phyloP scores from a whole-genome alignment of 2,113 vertebrate genomes.

The Plectropomus leopardus region DNA sequence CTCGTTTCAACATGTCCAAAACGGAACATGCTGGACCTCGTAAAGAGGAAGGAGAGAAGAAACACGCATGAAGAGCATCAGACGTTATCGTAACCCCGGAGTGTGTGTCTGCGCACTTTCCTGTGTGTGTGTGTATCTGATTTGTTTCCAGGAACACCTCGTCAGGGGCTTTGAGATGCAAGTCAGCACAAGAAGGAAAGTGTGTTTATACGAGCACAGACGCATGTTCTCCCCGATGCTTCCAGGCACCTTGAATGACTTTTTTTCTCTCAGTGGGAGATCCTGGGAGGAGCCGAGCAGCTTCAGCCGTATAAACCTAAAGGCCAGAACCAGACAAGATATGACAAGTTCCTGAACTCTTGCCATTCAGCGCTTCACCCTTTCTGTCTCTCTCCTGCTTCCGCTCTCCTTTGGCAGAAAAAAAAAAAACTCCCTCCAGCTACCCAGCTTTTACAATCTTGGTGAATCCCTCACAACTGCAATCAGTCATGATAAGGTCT shows the following conservation, averaged over 20 bases:
- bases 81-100: constrained; percentile 34
- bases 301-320: constrained; percentile 80
- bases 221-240: constrained; percentile 76
- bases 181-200: constrained; percentile 86
- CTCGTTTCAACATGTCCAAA: constrained; percentile 80
- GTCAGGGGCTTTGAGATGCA: constrained; percentile 82
- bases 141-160: constrained; percentile 83
- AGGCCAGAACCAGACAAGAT: constrained; percentile 83
- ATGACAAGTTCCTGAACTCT: constrained; percentile 82
- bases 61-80: constrained; percentile 56
- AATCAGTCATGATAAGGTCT: constrained; percentile 83
- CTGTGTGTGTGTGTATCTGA: constrained; percentile 55
- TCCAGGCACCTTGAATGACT: constrained; percentile 81
- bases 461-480: constrained; percentile 84
- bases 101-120: constrained; percentile 27
- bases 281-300: constrained; percentile 82
- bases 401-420: constrained; percentile 58
- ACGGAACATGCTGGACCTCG: constrained; percentile 66
- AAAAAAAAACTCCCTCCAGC: constrained; percentile 67
- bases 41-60: constrained; percentile 30
- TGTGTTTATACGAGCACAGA: constrained; percentile 78
- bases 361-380: constrained; percentile 76
- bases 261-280: constrained; percentile 77
- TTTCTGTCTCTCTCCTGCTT: constrained; percentile 57
- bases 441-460: constrained; percentile 75